Base-by-base conservation (phyloP, 2,888 invertebrate species). In the Aphidius colemani region DNA sequence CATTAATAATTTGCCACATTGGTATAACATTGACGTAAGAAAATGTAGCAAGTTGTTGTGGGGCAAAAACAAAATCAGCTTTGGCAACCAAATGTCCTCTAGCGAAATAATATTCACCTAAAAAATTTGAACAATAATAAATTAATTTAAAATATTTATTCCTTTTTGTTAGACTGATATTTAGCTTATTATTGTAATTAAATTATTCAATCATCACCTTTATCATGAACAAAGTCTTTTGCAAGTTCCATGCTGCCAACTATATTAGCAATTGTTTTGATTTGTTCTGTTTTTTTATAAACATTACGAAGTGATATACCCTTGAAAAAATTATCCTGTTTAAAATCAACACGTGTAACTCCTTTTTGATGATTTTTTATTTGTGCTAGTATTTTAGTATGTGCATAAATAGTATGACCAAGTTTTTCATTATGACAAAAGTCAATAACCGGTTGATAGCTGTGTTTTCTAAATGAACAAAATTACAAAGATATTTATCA, bases 11-110 rank as follows among this genome's bases (percentile, higher is more conserved):
- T 53, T 83, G 82, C 84, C 84, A 85, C 70, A 84, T 87, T 0
- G 87, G 87, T 1, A 85, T 85, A 0, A 77, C 83, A 71, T 87
- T 88, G 7, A 86, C 76, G 70, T 84, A 87, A 70, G 84, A 85
- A 72, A 85, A 87, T 4, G 85, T 85, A 6, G 84, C 82, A 10
- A 80, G 76, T 10, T 87, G 87, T 66, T 86, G 84, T 5, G 79
- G 74, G 11, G 79, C 84, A 72, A 83, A 86, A 58, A 86, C 83
- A 68, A 85, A 83, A 75, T 88, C 87, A 0, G 83, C 80, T 69
- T 84, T 85, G 6, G 87, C 84, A 0, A 84, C 81, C 56, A 87
- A 72, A 74, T 87, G 87, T 11, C 87, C 86, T 11, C 85, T 81
- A 5, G 85, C 75, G 45, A 86, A 71, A 66, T 70, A 78, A 61